Percentiles rank a stretch among this genome's conserved stretches.
phyloP scores from a whole-genome alignment of 2,888 invertebrate species.

The Spisula solida region DNA sequence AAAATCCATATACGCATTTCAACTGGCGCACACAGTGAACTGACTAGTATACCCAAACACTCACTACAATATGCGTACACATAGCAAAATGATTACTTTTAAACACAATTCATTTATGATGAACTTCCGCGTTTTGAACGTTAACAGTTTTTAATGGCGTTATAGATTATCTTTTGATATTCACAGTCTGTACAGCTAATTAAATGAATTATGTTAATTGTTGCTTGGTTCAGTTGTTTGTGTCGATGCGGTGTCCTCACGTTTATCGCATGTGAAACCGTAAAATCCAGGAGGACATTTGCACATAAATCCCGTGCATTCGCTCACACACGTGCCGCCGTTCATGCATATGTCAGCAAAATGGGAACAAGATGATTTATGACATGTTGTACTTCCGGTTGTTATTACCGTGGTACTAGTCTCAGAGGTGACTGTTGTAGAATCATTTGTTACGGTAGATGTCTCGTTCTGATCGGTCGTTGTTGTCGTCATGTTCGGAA shows the following conservation, averaged over 20 bases:
- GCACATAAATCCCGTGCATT: neutral
- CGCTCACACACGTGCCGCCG: slow-evolving; percentile 5
- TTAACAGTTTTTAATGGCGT: too few species aligned
- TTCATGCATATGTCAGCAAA: slow-evolving; percentile 12
- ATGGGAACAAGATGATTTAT: neutral
- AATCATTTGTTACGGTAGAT: neutral
- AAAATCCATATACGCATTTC: too few species aligned
- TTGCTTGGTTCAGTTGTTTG: neutral
- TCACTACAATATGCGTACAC: too few species aligned
- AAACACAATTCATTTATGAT: too few species aligned
- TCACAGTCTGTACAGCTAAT: neutral
- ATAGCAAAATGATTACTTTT: too few species aligned
- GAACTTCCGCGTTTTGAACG: too few species aligned
- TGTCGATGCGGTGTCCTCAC: neutral
- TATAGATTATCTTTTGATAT: too few species aligned
- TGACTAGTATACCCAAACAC: too few species aligned
- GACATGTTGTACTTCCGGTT: slow-evolving; percentile 1
- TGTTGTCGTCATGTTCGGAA: neutral
- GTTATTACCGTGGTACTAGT: neutral
- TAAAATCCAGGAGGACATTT: neutral
- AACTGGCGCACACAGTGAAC: too few species aligned
- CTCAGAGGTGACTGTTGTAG: neutral
- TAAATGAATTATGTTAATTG: neutral
- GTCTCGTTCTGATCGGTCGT: neutral
- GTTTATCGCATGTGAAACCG: slow-evolving; percentile 9